Evolutionary conservation across 30 jellyfish, hydroid and myxozoan species (phyloP).

Genomic region (Aurelia aurita complex sp. Pacific): DNA sequence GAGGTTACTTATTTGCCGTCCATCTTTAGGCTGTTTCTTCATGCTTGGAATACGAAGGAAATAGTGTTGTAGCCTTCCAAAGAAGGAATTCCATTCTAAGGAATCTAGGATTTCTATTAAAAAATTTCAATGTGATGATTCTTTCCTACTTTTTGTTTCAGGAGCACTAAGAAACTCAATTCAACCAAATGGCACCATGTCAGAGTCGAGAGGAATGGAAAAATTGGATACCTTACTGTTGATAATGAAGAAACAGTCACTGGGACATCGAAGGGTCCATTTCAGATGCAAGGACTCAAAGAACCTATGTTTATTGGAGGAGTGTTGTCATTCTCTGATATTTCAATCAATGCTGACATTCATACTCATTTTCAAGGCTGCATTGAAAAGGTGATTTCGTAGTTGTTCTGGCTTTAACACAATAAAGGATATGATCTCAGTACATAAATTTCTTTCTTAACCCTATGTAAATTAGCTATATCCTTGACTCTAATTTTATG

Average conservation of each 20-base stretch:
- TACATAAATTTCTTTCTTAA: too few species aligned
- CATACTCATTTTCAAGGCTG: conserved; percentile 62
- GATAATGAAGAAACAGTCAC: conserved; percentile 18
- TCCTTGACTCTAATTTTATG: too few species aligned
- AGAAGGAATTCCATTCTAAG: too few species aligned
- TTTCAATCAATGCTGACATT: conserved; percentile 28
- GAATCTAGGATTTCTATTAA: too few species aligned
- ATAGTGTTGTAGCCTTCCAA: too few species aligned
- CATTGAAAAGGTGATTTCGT: conserved; percentile 56
- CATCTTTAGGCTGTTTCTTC: too few species aligned
- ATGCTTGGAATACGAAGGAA: too few species aligned
- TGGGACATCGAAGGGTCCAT: conserved; percentile 68
- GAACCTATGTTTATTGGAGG: conserved; percentile 72
- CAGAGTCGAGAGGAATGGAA: conserved; percentile 27
- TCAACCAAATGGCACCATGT: conserved; percentile 54
- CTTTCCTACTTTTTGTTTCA: neutral
- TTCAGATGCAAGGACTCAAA: conserved; percentile 55
- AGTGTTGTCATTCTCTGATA: conserved; percentile 6
- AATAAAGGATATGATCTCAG: too few species aligned
- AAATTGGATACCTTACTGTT: conserved; percentile 5
- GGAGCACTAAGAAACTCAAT: conserved; percentile 40
- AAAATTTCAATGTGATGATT: too few species aligned
- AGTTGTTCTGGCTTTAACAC: too few species aligned
- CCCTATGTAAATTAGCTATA: too few species aligned
- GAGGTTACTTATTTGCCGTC: too few species aligned